Evolutionary conservation across 2,888 invertebrate species (phyloP).

Genomic region (Arge pagana): DNA sequence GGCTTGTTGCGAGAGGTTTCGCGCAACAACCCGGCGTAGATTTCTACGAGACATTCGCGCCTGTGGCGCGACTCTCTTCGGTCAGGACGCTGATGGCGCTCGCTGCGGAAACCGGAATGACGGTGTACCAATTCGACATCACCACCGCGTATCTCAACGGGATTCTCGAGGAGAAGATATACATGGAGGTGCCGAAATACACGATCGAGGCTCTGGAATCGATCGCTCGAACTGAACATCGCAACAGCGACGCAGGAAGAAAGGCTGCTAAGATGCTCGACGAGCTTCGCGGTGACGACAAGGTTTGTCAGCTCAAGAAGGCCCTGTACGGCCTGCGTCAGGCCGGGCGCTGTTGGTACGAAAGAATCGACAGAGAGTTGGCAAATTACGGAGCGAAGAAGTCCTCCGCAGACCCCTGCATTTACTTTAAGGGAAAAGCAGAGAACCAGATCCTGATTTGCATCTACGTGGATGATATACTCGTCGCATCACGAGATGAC

Average conservation of each 20-base stretch:
- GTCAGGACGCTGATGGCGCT: slow-evolving; percentile 16
- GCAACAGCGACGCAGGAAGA: background rate
- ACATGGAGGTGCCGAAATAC: slow-evolving; percentile 3
- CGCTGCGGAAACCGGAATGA: slow-evolving; percentile 3
- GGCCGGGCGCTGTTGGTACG: slow-evolving; percentile 32
- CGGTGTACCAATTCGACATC: too few species aligned
- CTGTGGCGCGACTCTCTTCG: slow-evolving; percentile 30
- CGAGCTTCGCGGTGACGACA: slow-evolving; percentile 4
- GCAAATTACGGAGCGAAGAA: slow-evolving; percentile 8
- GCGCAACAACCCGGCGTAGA: slow-evolving; percentile 26
- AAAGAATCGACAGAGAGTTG: slow-evolving; percentile 15
- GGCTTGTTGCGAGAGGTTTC: slow-evolving; percentile 30
- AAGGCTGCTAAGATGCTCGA: slow-evolving; percentile 22
- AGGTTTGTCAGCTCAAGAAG: slow-evolving; percentile 28
- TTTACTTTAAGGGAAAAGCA: slow-evolving; percentile 15
- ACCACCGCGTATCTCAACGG: slow-evolving; percentile 4
- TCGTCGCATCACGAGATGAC: slow-evolving; percentile 18
- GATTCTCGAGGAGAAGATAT: background rate
- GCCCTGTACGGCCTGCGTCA: slow-evolving; percentile 31
- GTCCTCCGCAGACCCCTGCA: slow-evolving; percentile 26
- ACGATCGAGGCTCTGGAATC: slow-evolving; percentile 11
- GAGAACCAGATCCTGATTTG: slow-evolving; percentile 15
- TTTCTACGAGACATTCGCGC: slow-evolving; percentile 31
- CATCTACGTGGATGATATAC: slow-evolving; percentile 30
- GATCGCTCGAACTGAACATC: slow-evolving; percentile 3